Conservation (phyloP, 2,797 vertebrate species). For the Paguma larvata region DNA sequence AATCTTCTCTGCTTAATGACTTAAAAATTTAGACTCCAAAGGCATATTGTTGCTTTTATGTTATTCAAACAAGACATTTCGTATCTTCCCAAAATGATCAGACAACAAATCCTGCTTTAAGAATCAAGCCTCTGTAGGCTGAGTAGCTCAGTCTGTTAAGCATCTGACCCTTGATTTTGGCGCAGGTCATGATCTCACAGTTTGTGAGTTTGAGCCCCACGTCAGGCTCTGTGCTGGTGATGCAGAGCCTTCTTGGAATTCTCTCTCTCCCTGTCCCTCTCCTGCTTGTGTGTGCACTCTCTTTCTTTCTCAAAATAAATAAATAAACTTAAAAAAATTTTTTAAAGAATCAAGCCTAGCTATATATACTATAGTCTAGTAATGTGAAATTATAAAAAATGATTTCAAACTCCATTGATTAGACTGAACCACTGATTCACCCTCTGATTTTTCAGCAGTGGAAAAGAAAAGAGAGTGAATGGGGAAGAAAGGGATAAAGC, state of each 20-base stretch:
- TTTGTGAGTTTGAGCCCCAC: too few relatives aligned
- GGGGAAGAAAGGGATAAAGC: slow-evolving; percentile 22
- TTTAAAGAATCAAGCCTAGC: neutral
- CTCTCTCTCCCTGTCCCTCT: too few relatives aligned
- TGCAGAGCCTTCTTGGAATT: too few relatives aligned
- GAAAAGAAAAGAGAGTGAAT: slow-evolving; percentile 43
- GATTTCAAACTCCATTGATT: slow-evolving; percentile 11
- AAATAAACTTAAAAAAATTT: neutral
- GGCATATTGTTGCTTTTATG: neutral
- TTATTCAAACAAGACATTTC: neutral
- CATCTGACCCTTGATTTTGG: too few relatives aligned
- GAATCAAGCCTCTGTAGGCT: neutral
- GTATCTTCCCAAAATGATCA: neutral
- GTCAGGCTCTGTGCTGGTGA: too few relatives aligned
- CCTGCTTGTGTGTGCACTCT: too few relatives aligned
- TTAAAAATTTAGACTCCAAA: neutral
- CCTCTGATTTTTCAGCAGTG: neutral
- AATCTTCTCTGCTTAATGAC: neutral
- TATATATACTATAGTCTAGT: neutral
- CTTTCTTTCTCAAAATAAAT: neutral
- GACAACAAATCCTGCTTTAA: neutral
- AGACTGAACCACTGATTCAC: neutral
- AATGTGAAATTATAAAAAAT: slow-evolving; percentile 42
- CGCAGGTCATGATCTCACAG: too few relatives aligned
- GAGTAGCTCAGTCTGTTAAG: too few relatives aligned